These are phyloP conservation scores for Cichlasoma orientale DNA, from an alignment of 2,797 vertebrate species.

Conservation along the genomic window DNA sequence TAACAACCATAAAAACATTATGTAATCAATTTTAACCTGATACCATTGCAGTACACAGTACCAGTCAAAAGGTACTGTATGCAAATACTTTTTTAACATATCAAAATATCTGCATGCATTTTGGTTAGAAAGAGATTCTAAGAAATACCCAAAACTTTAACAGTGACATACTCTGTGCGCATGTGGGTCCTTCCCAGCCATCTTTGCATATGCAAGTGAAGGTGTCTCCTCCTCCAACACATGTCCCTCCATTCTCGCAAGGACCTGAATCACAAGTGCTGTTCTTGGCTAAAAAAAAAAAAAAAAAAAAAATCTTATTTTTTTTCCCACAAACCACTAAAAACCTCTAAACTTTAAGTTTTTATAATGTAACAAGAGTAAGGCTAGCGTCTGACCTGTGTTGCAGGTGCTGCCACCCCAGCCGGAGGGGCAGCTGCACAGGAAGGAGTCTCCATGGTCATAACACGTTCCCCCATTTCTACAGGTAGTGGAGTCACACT, in stretches of 20 bases:
- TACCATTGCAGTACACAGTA: neutral
- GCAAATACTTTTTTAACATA: neutral
- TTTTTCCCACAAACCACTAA: too few relatives aligned
- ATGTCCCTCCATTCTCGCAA: slow-evolving; percentile 93
- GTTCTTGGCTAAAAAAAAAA: slow-evolving; percentile 84
- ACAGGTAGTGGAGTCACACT: slow-evolving; percentile 92
- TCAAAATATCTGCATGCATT: neutral
- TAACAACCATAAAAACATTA: neutral
- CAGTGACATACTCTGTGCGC: slow-evolving; percentile 86
- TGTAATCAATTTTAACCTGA: neutral
- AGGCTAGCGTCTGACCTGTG: slow-evolving; percentile 77
- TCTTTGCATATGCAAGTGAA: slow-evolving; percentile 97
- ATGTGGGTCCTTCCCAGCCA: slow-evolving; percentile 93
- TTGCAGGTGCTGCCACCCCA: slow-evolving; percentile 93
- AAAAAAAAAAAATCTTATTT: neutral
- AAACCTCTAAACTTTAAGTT: neutral
- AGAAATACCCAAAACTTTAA: neutral
- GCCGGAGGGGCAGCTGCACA: slow-evolving; percentile 87
- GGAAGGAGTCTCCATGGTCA: slow-evolving; percentile 91
- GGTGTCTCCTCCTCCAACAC: slow-evolving; percentile 88
- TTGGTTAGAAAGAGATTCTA: neutral
- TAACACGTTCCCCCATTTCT: slow-evolving; percentile 92
- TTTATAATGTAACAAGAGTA: neutral
- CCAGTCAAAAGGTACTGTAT: neutral
- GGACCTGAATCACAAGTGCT: slow-evolving; percentile 92